phyloP scores from a whole-genome alignment of 1,140 invertebrate genomes.

The Heliconius hermathena region DNA sequence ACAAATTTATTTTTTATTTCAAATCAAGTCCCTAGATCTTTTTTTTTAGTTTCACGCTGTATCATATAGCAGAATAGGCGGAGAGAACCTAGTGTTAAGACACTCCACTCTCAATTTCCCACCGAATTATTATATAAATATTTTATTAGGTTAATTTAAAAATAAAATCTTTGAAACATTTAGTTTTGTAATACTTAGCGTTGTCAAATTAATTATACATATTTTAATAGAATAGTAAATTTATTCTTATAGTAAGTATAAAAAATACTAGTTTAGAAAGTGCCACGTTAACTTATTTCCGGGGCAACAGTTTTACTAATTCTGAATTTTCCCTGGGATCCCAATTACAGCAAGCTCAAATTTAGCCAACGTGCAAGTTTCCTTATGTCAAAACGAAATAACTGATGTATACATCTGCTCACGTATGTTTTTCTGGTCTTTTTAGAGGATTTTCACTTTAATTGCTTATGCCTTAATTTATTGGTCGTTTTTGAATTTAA shows the following conservation, averaged over 20 bases:
- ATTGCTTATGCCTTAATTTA: not conserved
- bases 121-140: too few relatives aligned
- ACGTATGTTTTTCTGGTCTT: not conserved
- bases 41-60: too few relatives aligned
- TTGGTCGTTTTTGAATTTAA: not conserved
- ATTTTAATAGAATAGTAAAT: not conserved
- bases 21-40: too few relatives aligned
- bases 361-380: constrained; percentile 1
- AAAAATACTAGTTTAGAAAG: not conserved
- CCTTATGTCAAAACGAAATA: not conserved
- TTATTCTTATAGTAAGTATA: too few relatives aligned
- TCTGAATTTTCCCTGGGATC: not conserved
- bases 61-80: too few relatives aligned
- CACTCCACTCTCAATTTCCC: too few relatives aligned
- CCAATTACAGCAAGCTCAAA: not conserved
- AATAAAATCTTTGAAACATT: too few relatives aligned
- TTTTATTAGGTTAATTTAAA: too few relatives aligned
- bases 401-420: not conserved
- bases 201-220: not conserved
- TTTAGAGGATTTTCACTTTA: constrained; percentile 1
- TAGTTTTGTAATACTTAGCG: too few relatives aligned
- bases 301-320: not conserved
- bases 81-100: too few relatives aligned
- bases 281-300: not conserved
- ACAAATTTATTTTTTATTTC: too few relatives aligned